Conservation (phyloP, 2,797 vertebrate species). For the Antennarius maculatus region DNA sequence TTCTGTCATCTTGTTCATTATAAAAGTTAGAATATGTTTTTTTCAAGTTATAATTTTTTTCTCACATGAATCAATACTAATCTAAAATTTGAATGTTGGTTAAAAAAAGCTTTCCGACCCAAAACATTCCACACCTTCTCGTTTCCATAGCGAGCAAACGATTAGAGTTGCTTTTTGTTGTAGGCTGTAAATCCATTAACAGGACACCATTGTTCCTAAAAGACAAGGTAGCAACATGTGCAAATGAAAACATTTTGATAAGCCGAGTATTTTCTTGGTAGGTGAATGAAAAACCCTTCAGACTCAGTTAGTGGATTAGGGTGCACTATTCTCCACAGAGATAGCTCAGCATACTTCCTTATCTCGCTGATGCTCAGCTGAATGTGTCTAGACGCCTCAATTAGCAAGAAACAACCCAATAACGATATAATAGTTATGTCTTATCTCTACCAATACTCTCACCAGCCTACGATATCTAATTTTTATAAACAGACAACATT, state of each 20-base stretch:
- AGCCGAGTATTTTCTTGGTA: conserved; percentile 66
- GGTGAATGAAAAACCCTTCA: conserved; percentile 67
- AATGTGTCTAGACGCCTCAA: conserved; percentile 84
- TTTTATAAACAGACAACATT: conserved; percentile 65
- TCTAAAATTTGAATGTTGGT: conserved; percentile 3
- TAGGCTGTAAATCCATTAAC: conserved; percentile 59
- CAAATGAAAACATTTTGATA: conserved; percentile 74
- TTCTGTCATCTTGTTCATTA: no score
- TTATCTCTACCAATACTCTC: conserved; percentile 62
- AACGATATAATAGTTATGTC: conserved; percentile 61
- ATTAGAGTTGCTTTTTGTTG: conserved; percentile 50
- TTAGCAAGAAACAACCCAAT: conserved; percentile 67
- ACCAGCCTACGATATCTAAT: conserved; percentile 40
- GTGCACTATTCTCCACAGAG: conserved; percentile 55
- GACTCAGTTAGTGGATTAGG: conserved; percentile 77
- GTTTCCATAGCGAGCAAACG: conserved; percentile 64
- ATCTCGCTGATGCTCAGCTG: conserved; percentile 77
- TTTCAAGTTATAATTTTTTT: background rate
- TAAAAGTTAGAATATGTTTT: no score
- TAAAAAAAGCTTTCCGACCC: conserved; percentile 10
- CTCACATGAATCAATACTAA: background rate
- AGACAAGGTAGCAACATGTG: conserved; percentile 77
- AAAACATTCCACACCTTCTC: conserved; percentile 25
- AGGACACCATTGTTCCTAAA: conserved; percentile 73
- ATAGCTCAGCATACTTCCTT: conserved; percentile 73